These are phyloP conservation scores for Halotydeus destructor DNA, from an alignment of 1,140 invertebrate species.

Conservation along the genomic window DNA sequence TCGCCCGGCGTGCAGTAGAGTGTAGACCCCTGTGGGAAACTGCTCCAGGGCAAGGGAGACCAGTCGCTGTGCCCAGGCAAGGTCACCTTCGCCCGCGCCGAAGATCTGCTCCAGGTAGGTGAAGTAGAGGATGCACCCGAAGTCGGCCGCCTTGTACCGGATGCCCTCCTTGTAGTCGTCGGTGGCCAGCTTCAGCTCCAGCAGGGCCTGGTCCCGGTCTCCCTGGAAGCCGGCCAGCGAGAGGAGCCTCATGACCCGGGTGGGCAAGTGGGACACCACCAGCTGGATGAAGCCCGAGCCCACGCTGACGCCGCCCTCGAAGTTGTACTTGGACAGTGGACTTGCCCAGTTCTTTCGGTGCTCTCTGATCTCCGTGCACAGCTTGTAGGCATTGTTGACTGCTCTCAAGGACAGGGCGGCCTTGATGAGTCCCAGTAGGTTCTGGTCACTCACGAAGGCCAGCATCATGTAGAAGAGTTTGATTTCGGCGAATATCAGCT, in stretches of 20 bases:
- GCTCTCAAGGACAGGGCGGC: conserved; percentile 77
- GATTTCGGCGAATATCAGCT: conserved; percentile 79
- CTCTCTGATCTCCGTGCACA: conserved; percentile 59
- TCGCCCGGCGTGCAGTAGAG: no score
- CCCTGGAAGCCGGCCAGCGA: conserved; percentile 89
- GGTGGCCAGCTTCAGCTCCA: conserved; percentile 50
- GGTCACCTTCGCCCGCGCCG: no score
- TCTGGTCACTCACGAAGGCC: conserved; percentile 85
- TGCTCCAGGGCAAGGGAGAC: no score
- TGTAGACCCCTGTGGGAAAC: no score
- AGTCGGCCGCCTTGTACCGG: conserved; percentile 57
- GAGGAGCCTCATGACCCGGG: conserved; percentile 57
- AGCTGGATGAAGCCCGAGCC: conserved; percentile 85
- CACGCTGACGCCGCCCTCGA: conserved; percentile 81
- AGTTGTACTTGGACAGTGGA: conserved; percentile 39
- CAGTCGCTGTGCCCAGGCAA: no score
- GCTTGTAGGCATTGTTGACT: conserved; percentile 83
- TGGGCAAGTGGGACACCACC: conserved; percentile 74
- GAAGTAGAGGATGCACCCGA: conserved; percentile 61
- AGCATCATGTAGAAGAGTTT: conserved; percentile 65
- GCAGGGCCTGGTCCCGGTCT: conserved; percentile 55
- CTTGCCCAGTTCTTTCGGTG: conserved; percentile 47
- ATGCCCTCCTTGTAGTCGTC: conserved; percentile 42
- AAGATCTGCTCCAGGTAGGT: conserved; percentile 60
- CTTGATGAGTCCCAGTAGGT: conserved; percentile 76